These are phyloP conservation scores for Nomada hirtipes DNA, from an alignment of 2,888 invertebrate species.

Conservation along the genomic window DNA sequence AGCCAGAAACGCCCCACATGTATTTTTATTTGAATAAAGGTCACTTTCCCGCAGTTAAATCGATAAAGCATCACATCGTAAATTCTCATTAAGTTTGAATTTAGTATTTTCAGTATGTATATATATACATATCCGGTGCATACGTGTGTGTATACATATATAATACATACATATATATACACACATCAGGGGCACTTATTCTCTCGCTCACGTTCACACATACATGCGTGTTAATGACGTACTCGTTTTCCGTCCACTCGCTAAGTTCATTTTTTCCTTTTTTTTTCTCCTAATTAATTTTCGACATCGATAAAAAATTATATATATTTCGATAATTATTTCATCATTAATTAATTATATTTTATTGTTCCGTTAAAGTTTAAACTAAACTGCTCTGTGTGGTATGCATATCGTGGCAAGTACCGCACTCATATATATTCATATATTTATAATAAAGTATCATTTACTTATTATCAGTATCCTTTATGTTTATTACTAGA, in stretches of 20 bases:
- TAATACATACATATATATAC: constrained; percentile 33
- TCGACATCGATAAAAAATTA: constrained; percentile 75
- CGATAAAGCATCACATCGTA: constrained; percentile 79
- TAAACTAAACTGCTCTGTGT: constrained; percentile 76
- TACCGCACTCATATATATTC: constrained; percentile 65
- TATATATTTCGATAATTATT: constrained; percentile 75
- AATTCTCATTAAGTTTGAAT: constrained; percentile 74
- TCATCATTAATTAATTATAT: constrained; percentile 75
- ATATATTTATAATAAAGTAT: constrained; percentile 76
- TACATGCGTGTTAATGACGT: constrained; percentile 55
- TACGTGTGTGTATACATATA: not conserved
- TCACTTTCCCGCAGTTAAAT: constrained; percentile 79
- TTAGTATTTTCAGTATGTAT: constrained; percentile 63
- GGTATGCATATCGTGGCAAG: constrained; percentile 63
- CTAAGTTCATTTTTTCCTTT: constrained; percentile 52
- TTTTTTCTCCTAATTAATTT: constrained; percentile 68
- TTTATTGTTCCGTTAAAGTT: constrained; percentile 78
- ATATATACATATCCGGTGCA: not conserved
- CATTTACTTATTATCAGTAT: constrained; percentile 77
- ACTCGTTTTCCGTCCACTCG: constrained; percentile 54
- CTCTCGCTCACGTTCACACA: constrained; percentile 50
- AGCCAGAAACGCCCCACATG: constrained; percentile 71
- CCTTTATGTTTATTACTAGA: constrained; percentile 72
- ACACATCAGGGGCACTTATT: constrained; percentile 53
- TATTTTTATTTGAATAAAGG: constrained; percentile 78